A percentile compares a stretch with the other conserved stretches of the same genome.
These are phyloP conservation scores for Enhydra lutris DNA, from an alignment of 2,113 vertebrate genomes.

Conservation along the genomic window DNA sequence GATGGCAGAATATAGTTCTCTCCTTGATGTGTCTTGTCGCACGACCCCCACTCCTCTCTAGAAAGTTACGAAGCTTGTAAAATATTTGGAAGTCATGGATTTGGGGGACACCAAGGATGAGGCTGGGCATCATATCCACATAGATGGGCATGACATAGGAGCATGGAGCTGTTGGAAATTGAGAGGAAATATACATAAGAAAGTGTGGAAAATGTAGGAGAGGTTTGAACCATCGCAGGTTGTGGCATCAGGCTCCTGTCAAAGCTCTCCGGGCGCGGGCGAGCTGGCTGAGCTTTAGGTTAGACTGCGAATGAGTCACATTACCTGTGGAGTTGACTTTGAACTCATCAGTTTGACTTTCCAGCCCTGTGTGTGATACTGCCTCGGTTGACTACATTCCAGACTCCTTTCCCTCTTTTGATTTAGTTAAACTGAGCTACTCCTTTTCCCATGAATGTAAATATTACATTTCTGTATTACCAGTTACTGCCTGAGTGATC, in stretches of 20 bases:
- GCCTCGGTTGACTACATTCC: background rate
- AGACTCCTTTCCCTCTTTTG: background rate
- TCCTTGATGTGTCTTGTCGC: background rate
- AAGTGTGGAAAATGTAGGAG: background rate
- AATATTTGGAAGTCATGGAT: background rate
- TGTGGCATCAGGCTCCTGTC: background rate
- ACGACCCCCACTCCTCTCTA: background rate
- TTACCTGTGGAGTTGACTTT: background rate
- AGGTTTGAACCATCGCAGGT: background rate
- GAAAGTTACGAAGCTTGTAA: background rate
- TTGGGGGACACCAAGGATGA: background rate
- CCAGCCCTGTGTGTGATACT: background rate
- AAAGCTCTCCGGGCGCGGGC: background rate
- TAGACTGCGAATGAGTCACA: background rate
- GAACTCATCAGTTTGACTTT: background rate
- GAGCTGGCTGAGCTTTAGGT: background rate
- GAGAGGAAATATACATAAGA: background rate
- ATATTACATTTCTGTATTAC: background rate
- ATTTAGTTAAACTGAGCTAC: background rate
- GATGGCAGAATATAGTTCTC: background rate
- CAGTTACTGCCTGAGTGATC: background rate
- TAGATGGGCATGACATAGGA: accelerated
- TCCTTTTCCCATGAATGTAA: background rate
- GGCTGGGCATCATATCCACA: background rate
- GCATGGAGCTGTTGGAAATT: background rate